These are phyloP conservation scores for Cydia pomonella DNA, from an alignment of 1,140 invertebrate genomes.

Conservation along the genomic window DNA sequence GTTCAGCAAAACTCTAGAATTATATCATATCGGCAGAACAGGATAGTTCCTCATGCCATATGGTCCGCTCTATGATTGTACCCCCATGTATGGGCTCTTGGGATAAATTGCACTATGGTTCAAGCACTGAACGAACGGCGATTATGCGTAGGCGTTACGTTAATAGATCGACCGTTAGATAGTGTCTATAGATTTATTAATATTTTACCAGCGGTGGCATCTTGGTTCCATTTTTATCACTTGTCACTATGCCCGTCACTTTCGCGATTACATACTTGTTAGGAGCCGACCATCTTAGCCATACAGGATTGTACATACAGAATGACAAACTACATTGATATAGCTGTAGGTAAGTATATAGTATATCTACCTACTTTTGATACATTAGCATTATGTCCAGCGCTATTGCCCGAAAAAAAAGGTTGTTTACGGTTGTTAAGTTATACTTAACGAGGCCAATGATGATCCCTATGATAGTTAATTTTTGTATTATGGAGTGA, in stretches of 20 bases:
- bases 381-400: not conserved
- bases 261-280: too few relatives aligned
- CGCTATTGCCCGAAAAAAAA: not conserved
- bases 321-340: not conserved
- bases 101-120: slow-evolving; percentile 26
- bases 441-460: too few relatives aligned
- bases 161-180: not conserved
- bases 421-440: not conserved
- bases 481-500: too few relatives aligned
- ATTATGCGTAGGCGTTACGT: not conserved
- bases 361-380: not conserved
- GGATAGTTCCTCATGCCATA: slow-evolving; percentile 24
- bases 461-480: too few relatives aligned
- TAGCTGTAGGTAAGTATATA: not conserved
- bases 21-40: slow-evolving; percentile 5
- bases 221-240: too few relatives aligned
- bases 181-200: not conserved
- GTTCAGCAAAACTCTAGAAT: slow-evolving; percentile 2
- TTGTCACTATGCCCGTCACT: too few relatives aligned
- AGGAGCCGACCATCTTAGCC: too few relatives aligned
- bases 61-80: slow-evolving; percentile 23
- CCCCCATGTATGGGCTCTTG: slow-evolving; percentile 1
- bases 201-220: too few relatives aligned
- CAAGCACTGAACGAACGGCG: not conserved
- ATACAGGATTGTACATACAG: not conserved